phyloP scores from a whole-genome alignment of 2,888 invertebrate genomes.

The Anthrax anthrax region DNA sequence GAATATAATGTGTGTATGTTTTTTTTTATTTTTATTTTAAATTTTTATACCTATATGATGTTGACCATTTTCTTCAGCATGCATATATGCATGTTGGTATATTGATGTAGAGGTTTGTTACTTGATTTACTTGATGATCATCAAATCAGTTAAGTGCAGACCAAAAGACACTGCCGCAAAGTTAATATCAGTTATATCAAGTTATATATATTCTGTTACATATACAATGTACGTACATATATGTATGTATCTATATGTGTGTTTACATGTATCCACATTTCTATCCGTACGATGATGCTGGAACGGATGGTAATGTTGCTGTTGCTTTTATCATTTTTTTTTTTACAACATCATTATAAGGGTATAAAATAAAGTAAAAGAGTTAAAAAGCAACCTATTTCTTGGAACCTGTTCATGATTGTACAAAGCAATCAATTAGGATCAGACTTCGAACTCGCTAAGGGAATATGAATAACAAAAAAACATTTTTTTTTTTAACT shows the following conservation, averaged over 20 bases:
- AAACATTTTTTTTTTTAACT: too few relatives aligned
- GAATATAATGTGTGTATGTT: too few relatives aligned
- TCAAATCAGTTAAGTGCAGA: constrained; percentile 1
- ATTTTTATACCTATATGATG: not conserved
- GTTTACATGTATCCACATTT: too few relatives aligned
- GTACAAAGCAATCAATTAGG: constrained; percentile 8
- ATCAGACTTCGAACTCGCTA: constrained; percentile 1
- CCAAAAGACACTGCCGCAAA: not conserved
- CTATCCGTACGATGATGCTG: too few relatives aligned
- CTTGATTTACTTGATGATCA: constrained; percentile 1
- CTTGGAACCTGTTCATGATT: constrained; percentile 7
- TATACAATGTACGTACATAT: not conserved
- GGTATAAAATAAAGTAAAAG: not conserved
- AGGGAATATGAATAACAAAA: too few relatives aligned
- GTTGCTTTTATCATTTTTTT: too few relatives aligned
- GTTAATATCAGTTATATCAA: too few relatives aligned
- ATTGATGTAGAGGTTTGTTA: too few relatives aligned
- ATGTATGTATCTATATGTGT: too few relatives aligned
- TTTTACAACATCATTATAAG: not conserved
- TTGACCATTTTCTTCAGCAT: not conserved
- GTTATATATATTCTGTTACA: not conserved
- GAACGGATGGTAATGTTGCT: too few relatives aligned
- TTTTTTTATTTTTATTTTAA: not conserved
- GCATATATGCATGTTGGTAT: too few relatives aligned
- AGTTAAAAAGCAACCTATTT: constrained; percentile 8